Percentiles rank a stretch among this genome's conserved stretches.
phyloP scores from a whole-genome alignment of 2,113 vertebrate species.

The Montifringilla adamsi region DNA sequence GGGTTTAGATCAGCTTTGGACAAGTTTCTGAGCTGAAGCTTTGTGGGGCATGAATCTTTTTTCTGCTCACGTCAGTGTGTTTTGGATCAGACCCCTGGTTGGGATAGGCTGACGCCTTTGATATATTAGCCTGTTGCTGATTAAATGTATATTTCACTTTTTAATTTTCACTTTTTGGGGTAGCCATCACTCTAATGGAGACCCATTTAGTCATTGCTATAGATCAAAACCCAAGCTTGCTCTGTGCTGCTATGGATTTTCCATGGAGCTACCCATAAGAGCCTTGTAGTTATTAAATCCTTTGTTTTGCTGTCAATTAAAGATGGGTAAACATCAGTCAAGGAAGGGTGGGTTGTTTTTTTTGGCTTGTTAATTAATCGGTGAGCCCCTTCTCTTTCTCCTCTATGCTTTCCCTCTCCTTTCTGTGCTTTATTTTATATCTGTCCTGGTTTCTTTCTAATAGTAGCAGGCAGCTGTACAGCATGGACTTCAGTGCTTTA shows the following conservation, averaged over 20 bases:
- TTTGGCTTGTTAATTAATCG: constrained; percentile 62
- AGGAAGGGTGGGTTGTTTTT: not conserved
- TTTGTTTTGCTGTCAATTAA: constrained; percentile 70
- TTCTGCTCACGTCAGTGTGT: constrained; percentile 45
- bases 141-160: constrained; percentile 54
- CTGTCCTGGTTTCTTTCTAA: constrained; percentile 58
- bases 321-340: constrained; percentile 64
- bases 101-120: constrained; percentile 19
- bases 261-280: constrained; percentile 53
- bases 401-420: constrained; percentile 17
- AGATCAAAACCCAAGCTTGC: constrained; percentile 61
- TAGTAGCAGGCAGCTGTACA: constrained; percentile 54
- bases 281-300: constrained; percentile 59
- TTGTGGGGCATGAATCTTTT: constrained; percentile 44
- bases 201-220: constrained; percentile 56
- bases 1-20: constrained; percentile 34
- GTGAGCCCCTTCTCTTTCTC: constrained; percentile 40
- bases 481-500: not conserved
- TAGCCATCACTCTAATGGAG: constrained; percentile 59
- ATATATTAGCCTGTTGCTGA: constrained; percentile 41
- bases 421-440: constrained; percentile 40
- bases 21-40: constrained; percentile 19
- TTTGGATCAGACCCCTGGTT: constrained; percentile 31
- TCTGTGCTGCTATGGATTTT: constrained; percentile 42
- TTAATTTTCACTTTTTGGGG: constrained; percentile 67